Evolutionary conservation across 1,140 invertebrate species (phyloP).

Genomic region (Drosophila cardini): DNA sequence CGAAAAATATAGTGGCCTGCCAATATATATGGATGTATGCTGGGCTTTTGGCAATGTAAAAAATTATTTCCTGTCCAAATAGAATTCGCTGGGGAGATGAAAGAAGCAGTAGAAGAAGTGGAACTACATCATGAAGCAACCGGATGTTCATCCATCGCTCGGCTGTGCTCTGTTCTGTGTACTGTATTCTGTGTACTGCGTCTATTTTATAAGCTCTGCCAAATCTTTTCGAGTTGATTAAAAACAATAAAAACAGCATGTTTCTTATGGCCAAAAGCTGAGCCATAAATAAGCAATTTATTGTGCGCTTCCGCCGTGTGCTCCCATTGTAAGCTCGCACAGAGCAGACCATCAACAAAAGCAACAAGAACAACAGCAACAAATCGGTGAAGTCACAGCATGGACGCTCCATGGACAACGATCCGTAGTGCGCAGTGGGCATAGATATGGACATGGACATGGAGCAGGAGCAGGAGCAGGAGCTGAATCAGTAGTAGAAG

Average conservation of each 20-base stretch:
- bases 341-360: conserved; percentile 25
- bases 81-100: conserved; percentile 18
- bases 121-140: conserved; percentile 41
- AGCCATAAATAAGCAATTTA: conserved; percentile 83
- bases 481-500: background rate
- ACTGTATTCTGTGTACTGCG: conserved; percentile 48
- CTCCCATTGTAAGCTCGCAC: conserved; percentile 63
- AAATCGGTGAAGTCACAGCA: conserved; percentile 61
- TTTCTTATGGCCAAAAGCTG: conserved; percentile 79
- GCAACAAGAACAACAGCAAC: background rate
- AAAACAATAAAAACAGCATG: conserved; percentile 83
- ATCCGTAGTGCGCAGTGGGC: conserved; percentile 24
- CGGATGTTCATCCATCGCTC: conserved; percentile 75
- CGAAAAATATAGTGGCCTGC: conserved; percentile 9
- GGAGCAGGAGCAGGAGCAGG: conserved; percentile 10
- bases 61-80: conserved; percentile 77
- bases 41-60: conserved; percentile 39
- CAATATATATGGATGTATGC: background rate
- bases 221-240: conserved; percentile 83
- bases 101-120: background rate
- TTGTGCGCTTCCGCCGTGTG: conserved; percentile 81
- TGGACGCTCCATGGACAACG: conserved; percentile 49
- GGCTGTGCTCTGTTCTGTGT: conserved; percentile 17
- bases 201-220: conserved; percentile 81
- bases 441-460: conserved; percentile 31